Base-by-base conservation (phyloP, 2,797 vertebrate genomes). In the Huso huso region DNA sequence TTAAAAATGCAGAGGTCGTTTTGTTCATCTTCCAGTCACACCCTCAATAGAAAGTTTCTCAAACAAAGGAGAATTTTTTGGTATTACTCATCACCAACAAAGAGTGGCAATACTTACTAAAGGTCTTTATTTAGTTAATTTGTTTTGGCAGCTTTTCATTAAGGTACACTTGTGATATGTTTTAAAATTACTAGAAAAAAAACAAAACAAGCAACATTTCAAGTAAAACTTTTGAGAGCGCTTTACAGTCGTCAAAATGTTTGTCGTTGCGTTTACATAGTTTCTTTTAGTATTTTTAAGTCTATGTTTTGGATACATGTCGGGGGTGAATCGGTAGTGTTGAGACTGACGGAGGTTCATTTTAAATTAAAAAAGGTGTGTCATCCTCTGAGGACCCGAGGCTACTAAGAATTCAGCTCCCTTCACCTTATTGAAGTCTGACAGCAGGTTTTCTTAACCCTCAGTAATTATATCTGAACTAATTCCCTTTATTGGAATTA, bases 11-110 rank as follows among this genome's bases (percentile, higher is more conserved):
- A 78, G 83, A 84, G 72, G 61, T 79, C 77, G 86, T 61, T 89
- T 88, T 76, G 82, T 85, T 80, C 80, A 82, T 78, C 76, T 78
- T 77, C 79, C 81, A 81, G 84, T 59, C 85, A 84, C 82, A 74
- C 83, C 86, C 82, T 80, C 77, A 37, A 37, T 23, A 37, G 81
- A 84, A 79, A 85, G 82, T 84, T 85, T 83, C 76, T 84, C 77
- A 77, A 84, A 83, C 81, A 81, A 84, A 86, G 86, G 83, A 83
- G 83, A 85, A 55, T 55, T 55, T 55, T 37, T 55, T n/a, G n/a
- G 52, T 10, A 6, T 55, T 55, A 55, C 52, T 55, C 52, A 55
- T 55, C 52, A 55, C 9, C 52, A n/a, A 10, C n/a, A 55, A 55
- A 55, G 52, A 3, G 6, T 5, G 4, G 23, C 23, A 37, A 4